Percentiles rank a stretch among this genome's conserved stretches.
Conservation (phyloP, 2,888 invertebrate species). For the Sycophila texana region DNA sequence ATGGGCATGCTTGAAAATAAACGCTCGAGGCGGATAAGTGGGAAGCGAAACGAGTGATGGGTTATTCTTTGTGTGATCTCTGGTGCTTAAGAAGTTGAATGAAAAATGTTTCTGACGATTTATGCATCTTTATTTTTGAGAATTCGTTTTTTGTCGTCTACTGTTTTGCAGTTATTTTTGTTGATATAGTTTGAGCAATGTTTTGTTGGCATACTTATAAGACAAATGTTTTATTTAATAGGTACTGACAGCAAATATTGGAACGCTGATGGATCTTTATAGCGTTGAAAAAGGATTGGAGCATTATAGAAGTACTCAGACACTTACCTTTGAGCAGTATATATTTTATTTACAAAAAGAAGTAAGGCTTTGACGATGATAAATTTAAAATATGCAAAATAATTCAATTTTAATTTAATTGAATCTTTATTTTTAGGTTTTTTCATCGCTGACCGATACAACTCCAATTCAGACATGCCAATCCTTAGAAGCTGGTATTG, state of each 20-base stretch:
- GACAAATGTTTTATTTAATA: constrained; percentile 68
- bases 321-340: constrained; percentile 85
- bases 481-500: constrained; percentile 72
- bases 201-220: constrained; percentile 36
- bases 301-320: constrained; percentile 83
- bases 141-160: too few species aligned
- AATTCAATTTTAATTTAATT: constrained; percentile 12
- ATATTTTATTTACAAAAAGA: constrained; percentile 86
- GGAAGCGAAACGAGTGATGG: too few species aligned
- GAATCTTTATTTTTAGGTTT: constrained; percentile 67
- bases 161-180: background rate
- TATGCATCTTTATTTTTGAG: too few species aligned
- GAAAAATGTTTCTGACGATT: too few species aligned
- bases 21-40: too few species aligned
- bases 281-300: constrained; percentile 88
- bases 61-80: too few species aligned
- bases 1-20: too few species aligned
- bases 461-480: constrained; percentile 69
- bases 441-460: constrained; percentile 73
- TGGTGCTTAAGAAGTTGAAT: too few species aligned
- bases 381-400: background rate
- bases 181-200: background rate
- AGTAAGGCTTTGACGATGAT: constrained; percentile 74
- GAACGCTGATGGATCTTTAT: constrained; percentile 85
- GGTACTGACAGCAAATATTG: constrained; percentile 90